Conservation (phyloP, 2,113 vertebrate species). For the Pan paniscus region DNA sequence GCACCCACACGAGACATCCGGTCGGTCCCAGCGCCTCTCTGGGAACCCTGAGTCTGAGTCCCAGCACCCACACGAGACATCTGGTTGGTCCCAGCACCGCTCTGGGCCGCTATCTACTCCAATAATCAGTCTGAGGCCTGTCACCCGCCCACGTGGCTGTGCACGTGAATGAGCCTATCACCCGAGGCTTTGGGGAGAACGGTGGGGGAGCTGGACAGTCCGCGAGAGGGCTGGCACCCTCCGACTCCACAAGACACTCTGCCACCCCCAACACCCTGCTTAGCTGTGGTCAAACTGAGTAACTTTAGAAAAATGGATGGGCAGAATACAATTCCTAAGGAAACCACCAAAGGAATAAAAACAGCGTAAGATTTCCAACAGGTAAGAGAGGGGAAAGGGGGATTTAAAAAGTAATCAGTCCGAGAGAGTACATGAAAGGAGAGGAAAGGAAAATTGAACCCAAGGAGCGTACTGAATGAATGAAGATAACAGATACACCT, state of each 20-base stretch:
- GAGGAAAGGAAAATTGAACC: not conserved
- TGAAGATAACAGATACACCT: fast-evolving
- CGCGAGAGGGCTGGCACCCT: not conserved
- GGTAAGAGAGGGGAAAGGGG: not conserved
- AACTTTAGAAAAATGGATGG: fast-evolving
- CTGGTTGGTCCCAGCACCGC: too few species aligned
- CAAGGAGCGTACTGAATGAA: fast-evolving
- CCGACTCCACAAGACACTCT: too few species aligned
- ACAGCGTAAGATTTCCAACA: fast-evolving
- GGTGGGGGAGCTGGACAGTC: not conserved
- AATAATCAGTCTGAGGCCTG: too few species aligned
- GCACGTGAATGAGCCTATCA: too few species aligned
- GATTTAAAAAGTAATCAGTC: not conserved
- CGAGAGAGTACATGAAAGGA: not conserved
- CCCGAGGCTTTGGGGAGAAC: too few species aligned
- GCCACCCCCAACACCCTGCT: too few species aligned
- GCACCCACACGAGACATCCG: too few species aligned
- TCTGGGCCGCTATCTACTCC: too few species aligned
- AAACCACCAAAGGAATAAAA: not conserved
- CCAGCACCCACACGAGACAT: too few species aligned
- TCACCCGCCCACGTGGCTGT: too few species aligned
- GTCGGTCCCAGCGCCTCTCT: too few species aligned
- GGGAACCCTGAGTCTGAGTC: too few species aligned
- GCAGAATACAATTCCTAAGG: not conserved
- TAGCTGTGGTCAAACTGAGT: fast-evolving